Evolutionary conservation across 1,140 invertebrate genomes (phyloP), one percentile per base, ranked within the genome.

Genomic region (Stratiolaelaps scimitus): DNA sequence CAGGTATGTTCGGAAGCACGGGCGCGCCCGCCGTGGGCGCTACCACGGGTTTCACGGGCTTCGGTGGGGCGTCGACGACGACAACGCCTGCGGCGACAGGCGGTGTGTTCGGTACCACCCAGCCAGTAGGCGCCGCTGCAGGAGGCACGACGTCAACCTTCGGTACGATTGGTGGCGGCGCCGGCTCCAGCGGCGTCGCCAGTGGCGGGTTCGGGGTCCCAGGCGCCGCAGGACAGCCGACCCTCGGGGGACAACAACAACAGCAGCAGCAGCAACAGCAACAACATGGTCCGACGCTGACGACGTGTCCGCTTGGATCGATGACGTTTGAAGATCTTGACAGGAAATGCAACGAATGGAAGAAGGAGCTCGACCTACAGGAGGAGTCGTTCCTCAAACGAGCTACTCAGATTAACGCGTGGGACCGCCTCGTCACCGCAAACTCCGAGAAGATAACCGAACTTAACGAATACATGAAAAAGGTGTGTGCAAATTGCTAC

Each of bases 331-430:
- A 84, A 26, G 88, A 94, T 73, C 74, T 96, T 23, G 90, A 96
- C 76, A 92, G 96, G 72, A 81, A 83, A 1, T 91, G 95, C 53
- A 96, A 95, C 73, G 95, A 96, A 75, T 98, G 92, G 91, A 92
- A 87, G 0, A 73, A 88, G 17, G 91, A 95, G 72, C 76, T 96
- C 15, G 88, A 93, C 72, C 89, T 94, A 70, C 91, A 95, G 73
- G 92, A 95, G 73, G 89, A 87, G 74, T 81, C 85, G 1, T 96
- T 96, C 75, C 83, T 92, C 44, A 88, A 91, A 74, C 92, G 96
- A 77, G 91, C 92, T 1, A 88, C 87, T 10, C 88, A 94, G 76
- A 84, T 96, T 19, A 96, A 95, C 75, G 85, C 86, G 7, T 96
- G 92, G 91, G 92, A 97, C 74, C 82, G 85, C 71, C 78, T 93